A percentile compares a stretch with the other conserved stretches of the same genome.
Conservation (phyloP, 2,888 invertebrate genomes). For the Caenorhabditis auriculariae region DNA sequence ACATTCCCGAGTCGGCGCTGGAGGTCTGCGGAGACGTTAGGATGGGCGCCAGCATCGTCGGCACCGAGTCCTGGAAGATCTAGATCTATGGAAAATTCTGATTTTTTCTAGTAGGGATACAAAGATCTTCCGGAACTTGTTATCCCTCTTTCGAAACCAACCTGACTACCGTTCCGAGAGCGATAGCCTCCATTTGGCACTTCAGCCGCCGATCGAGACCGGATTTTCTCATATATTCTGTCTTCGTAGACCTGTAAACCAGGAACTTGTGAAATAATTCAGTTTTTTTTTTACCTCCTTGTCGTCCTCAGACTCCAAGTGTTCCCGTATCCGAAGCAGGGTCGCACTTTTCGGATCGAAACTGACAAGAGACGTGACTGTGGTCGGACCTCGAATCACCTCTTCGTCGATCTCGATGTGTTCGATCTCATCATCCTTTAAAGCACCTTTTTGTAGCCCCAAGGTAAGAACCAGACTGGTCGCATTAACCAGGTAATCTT, state of each 20-base stretch:
- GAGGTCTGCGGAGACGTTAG: constrained; percentile 24
- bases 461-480: too few species aligned
- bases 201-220: constrained; percentile 9
- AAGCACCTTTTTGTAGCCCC: too few species aligned
- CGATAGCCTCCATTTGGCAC: too few species aligned
- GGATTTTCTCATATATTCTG: constrained; percentile 20
- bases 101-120: not conserved
- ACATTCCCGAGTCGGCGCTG: constrained; percentile 6
- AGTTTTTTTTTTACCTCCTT: constrained; percentile 11
- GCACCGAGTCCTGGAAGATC: constrained; percentile 39
- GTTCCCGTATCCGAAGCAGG: constrained; percentile 43
- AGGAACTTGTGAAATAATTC: too few species aligned
- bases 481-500: too few species aligned
- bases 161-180: too few species aligned
- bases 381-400: constrained; percentile 5
- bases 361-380: constrained; percentile 45
- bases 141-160: too few species aligned
- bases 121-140: constrained; percentile 10
- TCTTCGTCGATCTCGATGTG: too few species aligned
- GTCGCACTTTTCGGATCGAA: constrained; percentile 54
- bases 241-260: not conserved
- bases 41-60: constrained; percentile 46
- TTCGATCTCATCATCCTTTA: too few species aligned
- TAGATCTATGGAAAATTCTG: not conserved
- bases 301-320: constrained; percentile 34